These are phyloP conservation scores for Drosophila aldrichi DNA, from an alignment of 2,888 invertebrate genomes.

Conservation along the genomic window DNA sequence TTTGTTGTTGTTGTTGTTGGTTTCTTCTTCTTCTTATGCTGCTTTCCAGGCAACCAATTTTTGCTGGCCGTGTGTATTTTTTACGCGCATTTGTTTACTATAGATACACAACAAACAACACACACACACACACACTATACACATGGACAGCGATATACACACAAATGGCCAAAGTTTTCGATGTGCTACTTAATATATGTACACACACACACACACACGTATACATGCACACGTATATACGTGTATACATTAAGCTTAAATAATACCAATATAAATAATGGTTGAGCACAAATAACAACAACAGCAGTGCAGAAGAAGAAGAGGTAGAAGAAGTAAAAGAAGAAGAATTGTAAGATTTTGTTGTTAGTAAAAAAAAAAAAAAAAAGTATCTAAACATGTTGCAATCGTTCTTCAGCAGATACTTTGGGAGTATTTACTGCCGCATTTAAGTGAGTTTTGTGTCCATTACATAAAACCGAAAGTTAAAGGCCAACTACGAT, in stretches of 20 bases:
- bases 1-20: constrained; percentile 21
- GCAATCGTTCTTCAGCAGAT: constrained; percentile 47
- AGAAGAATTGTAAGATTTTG: constrained; percentile 28
- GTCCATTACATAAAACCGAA: constrained; percentile 70
- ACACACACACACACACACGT: constrained; percentile 7
- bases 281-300: constrained; percentile 49
- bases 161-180: constrained; percentile 44
- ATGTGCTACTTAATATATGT: constrained; percentile 43
- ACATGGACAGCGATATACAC: constrained; percentile 37
- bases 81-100: constrained; percentile 78
- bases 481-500: constrained; percentile 45
- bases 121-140: constrained; percentile 26
- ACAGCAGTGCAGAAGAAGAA: constrained; percentile 2
- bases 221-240: neutral
- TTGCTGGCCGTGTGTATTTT: constrained; percentile 61
- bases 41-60: constrained; percentile 54
- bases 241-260: constrained; percentile 50
- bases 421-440: constrained; percentile 45
- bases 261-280: constrained; percentile 62
- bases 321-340: constrained; percentile 1
- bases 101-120: constrained; percentile 71
- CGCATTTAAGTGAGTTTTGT: constrained; percentile 58
- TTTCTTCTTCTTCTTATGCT: constrained; percentile 4
- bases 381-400: constrained; percentile 48
- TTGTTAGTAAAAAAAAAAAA: neutral